Evolutionary conservation across 2,797 vertebrate genomes (phyloP), one percentile per base, ranked within the genome.

Genomic region (Aplochiton taeniatus): DNA sequence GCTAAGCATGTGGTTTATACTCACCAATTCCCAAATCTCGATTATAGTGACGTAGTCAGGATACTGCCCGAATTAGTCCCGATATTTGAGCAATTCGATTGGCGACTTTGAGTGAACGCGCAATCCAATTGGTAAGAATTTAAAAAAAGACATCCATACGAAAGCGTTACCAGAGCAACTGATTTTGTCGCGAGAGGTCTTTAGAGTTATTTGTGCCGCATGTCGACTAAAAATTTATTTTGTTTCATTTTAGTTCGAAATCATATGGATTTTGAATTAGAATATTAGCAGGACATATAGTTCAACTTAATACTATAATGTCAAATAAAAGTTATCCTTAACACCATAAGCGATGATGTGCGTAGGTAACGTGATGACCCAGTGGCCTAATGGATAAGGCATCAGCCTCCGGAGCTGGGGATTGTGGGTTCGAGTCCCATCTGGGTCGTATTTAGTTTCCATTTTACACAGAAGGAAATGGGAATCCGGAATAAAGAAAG

Each of bases 341-440:
- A 9, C 17, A 12, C 16, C 11, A 12, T 11, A 14, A 31, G 45
- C 54, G 3, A 44, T 70, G 61, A 31, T 1, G 0, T 0, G 0
- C 0, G 0, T 0, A 0, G 0, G 12, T 48, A 67, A 77, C 81
- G 85, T 90, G 82, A 76, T 89, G 91, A 91, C 90, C 90, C 91
- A 93, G 92, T 93, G 92, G 92, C 91, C 92, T 92, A 92, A 92
- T 91, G 90, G 90, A 91, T 91, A 92, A 92, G 89, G 89, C 88
- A 91, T 91, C 91, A 93, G 89, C 88, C 88, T 90, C 89, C 86
- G 88, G 89, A 92, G 90, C 89, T 90, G 89, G 88, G 86, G 88
- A 92, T 91, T 93, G 90, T 92, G 90, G 89, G 92, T 92, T 92
- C 90, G 85, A 92, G 90, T 92, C 91, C 87, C 90, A 91, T 88